Evolutionary conservation across 2,113 vertebrate species (phyloP), one percentile per base, ranked within the genome.

Genomic region (Heterotis niloticus): DNA sequence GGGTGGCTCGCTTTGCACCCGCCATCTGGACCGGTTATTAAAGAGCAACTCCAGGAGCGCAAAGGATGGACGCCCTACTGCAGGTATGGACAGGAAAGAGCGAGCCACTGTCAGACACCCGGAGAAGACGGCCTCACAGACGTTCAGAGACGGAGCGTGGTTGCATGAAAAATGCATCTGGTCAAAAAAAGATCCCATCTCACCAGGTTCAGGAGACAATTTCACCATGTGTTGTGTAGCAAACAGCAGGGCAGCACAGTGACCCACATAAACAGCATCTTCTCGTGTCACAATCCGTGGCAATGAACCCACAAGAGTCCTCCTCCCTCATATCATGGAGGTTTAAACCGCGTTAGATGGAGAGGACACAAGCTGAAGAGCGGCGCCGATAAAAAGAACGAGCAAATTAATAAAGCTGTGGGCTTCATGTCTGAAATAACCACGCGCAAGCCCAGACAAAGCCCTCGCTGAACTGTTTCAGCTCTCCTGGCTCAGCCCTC

Each of bases 81-180:
- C 18, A 13, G 59, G 59, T 13, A 20, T 11, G 59, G 59, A 62
- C 59, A 62, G 59, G 18, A 1, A 11, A 62, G 59, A 62, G 59
- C 2, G 59, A 62, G 59, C 3, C 34, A 7, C 3, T 7, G 3
- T 4, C 7, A 44, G 34, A 44, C 34, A 44, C 34, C 34, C 81
- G 44, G 59, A 83, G 64, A 80, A 81, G 86, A 59, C 28, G 16
- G 85, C 86, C 84, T 86, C 79, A n/a, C 88, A 73, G 66, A 73
- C 5, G 60, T 14, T 60, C 24, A 65, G 87, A 85, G 80, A 82
- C 44, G 64, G 78, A 78, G 77, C 56, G 59, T 13, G 18, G 18
- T 11, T 62, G 59, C 59, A 62, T 16, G 3, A 62, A 20, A 62
- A 62, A 62, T 3, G 59, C 59, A 62, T 62, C 20, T 20, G 59